Percentiles rank a stretch among this genome's conserved stretches.
These are phyloP conservation scores for Imbricaverruca yamaguchii DNA, from an alignment of 2,888 invertebrate genomes.

Conservation along the genomic window DNA sequence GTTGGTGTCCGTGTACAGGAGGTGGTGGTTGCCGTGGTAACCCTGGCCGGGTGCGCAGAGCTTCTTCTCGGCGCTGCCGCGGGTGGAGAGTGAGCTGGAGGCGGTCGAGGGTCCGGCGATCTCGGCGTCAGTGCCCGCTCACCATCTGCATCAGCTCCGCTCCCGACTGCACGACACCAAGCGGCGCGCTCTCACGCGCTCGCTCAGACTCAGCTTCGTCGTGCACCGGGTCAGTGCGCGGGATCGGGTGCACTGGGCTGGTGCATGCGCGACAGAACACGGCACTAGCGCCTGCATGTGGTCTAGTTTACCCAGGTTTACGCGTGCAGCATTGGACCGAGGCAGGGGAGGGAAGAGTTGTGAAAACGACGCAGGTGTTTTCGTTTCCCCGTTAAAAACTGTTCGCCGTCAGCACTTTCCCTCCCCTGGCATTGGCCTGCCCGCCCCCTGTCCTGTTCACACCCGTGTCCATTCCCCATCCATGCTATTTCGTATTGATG, in stretches of 20 bases:
- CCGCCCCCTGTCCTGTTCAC: neutral
- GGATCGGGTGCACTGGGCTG: too few relatives aligned
- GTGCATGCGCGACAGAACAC: neutral
- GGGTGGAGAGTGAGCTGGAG: neutral
- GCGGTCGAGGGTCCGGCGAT: neutral
- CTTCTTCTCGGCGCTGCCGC: constrained; percentile 1
- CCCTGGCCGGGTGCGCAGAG: neutral
- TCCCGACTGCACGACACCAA: neutral
- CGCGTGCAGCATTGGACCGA: too few relatives aligned
- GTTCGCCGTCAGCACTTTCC: too few relatives aligned
- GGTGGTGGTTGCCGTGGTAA: too few relatives aligned
- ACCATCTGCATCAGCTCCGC: neutral
- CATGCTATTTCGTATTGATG: neutral
- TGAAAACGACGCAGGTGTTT: too few relatives aligned
- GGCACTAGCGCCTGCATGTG: neutral
- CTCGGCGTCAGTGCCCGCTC: neutral
- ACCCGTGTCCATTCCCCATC: neutral
- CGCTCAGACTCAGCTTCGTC: neutral
- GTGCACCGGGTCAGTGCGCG: neutral
- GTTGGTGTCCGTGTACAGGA: too few relatives aligned
- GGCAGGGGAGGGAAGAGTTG: too few relatives aligned
- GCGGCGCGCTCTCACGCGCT: neutral
- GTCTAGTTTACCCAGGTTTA: too few relatives aligned
- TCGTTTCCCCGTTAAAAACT: too few relatives aligned
- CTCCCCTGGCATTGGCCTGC: too few relatives aligned